Conservation (phyloP, 2,888 invertebrate genomes). For the Entomobrya multifasciata region DNA sequence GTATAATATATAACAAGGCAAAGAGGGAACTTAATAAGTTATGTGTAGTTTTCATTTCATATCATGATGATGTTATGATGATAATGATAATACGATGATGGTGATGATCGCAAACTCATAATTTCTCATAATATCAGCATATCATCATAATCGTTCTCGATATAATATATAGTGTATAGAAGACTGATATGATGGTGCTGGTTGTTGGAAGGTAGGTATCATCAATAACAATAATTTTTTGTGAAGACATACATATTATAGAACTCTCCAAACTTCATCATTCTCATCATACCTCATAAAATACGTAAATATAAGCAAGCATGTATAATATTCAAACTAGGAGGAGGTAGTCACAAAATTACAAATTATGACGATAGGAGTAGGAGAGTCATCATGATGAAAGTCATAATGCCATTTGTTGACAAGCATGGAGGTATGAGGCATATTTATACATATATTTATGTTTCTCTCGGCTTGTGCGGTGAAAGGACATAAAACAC, state of each 20-base stretch:
- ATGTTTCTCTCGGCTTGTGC: background rate
- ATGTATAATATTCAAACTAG: slow-evolving; percentile 12
- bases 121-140: slow-evolving; percentile 67
- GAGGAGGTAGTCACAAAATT: slow-evolving; percentile 20
- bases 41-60: too few relatives aligned
- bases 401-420: slow-evolving; percentile 44
- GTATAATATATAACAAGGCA: background rate
- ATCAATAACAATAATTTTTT: slow-evolving; percentile 17
- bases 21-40: slow-evolving; percentile 16
- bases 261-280: too few relatives aligned
- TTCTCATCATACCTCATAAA: background rate
- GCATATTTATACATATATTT: too few relatives aligned
- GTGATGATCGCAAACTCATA: slow-evolving; percentile 65
- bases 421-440: slow-evolving; percentile 34
- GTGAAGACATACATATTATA: background rate
- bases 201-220: background rate
- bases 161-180: slow-evolving; percentile 11
- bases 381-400: slow-evolving; percentile 28
- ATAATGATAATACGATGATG: slow-evolving; percentile 26
- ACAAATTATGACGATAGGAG: slow-evolving; percentile 32
- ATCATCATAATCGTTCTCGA: slow-evolving; percentile 44
- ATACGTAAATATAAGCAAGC: slow-evolving; percentile 29
- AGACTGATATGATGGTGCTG: background rate
- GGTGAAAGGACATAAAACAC: slow-evolving; percentile 2
- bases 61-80: too few relatives aligned